Evolutionary conservation across 2,888 invertebrate genomes (phyloP).

Genomic region (Parascotia fuliginaria): DNA sequence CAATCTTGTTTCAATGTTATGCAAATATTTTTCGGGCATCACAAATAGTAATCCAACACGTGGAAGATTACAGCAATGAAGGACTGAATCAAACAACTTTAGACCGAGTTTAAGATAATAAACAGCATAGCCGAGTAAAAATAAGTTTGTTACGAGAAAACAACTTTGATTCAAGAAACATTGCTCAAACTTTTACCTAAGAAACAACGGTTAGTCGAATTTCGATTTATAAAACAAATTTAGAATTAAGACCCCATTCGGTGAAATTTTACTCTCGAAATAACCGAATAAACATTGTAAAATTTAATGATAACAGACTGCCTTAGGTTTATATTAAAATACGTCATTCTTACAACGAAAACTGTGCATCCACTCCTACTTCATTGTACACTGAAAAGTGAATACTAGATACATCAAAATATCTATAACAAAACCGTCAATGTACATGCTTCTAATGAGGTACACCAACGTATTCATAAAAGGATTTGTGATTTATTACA

Average conservation of each 20-base stretch:
- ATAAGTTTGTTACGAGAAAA: conserved; percentile 14
- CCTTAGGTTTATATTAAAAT: conserved; percentile 28
- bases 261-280: conserved; percentile 56
- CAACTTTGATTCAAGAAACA: conserved; percentile 19
- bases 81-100: conserved; percentile 10
- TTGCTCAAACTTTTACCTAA: too few species aligned
- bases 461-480: background rate
- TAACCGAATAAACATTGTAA: conserved; percentile 62
- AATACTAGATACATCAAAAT: background rate
- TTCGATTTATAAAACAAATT: conserved; percentile 38
- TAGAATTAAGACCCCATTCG: conserved; percentile 45
- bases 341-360: background rate
- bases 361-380: background rate
- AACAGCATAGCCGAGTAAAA: conserved; percentile 7
- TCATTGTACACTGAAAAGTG: conserved; percentile 18
- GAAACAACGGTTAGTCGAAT: conserved; percentile 31
- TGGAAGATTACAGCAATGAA: conserved; percentile 5
- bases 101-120: background rate
- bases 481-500: conserved; percentile 31
- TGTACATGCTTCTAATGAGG: conserved; percentile 7
- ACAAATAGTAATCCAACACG: background rate
- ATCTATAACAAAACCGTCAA: conserved; percentile 3
- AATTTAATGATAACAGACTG: conserved; percentile 56
- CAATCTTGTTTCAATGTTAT: conserved; percentile 8
- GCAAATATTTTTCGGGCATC: conserved; percentile 10